A percentile compares a stretch with the other conserved stretches of the same genome.
Evolutionary conservation across 2,113 vertebrate genomes (phyloP).

Genomic region (Chloebia gouldiae): DNA sequence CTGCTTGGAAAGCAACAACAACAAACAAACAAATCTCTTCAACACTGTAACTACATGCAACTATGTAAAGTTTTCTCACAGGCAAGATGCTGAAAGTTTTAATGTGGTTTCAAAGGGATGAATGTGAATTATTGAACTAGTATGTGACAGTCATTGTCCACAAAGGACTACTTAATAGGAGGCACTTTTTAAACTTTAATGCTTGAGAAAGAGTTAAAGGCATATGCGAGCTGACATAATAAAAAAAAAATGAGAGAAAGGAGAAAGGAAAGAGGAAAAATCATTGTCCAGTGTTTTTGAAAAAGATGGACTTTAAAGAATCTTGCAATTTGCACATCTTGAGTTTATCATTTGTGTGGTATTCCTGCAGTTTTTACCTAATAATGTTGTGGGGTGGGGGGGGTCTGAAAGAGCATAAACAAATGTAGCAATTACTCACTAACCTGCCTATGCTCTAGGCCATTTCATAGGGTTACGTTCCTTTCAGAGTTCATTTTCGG

Average conservation of each 20-base stretch:
- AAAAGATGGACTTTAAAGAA: conserved; percentile 92
- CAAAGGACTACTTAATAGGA: conserved; percentile 79
- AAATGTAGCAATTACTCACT: conserved; percentile 94
- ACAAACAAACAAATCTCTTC: conserved; percentile 70
- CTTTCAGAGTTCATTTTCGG: conserved; percentile 74
- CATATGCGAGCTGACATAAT: conserved; percentile 82
- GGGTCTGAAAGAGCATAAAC: conserved; percentile 79
- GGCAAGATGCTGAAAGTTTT: conserved; percentile 77
- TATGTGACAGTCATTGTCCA: conserved; percentile 79
- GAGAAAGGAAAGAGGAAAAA: conserved; percentile 72
- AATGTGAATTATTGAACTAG: conserved; percentile 81
- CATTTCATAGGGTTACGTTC: conserved; percentile 77
- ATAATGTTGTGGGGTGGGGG: conserved; percentile 76
- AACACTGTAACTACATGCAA: conserved; percentile 88
- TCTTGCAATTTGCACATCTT: conserved; percentile 99
- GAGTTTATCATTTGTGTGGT: conserved; percentile 86
- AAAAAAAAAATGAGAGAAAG: conserved; percentile 70
- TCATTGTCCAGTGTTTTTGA: conserved; percentile 90
- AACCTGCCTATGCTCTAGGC: conserved; percentile 81
- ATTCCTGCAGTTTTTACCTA: conserved; percentile 84
- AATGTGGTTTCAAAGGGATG: conserved; percentile 83
- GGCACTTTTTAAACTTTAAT: conserved; percentile 82
- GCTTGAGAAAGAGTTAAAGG: conserved; percentile 77
- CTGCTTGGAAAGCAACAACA: conserved; percentile 67
- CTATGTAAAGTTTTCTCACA: conserved; percentile 72